These are phyloP conservation scores for Heliconius hewitsoni DNA, from an alignment of 1,140 invertebrate genomes.

Conservation along the genomic window DNA sequence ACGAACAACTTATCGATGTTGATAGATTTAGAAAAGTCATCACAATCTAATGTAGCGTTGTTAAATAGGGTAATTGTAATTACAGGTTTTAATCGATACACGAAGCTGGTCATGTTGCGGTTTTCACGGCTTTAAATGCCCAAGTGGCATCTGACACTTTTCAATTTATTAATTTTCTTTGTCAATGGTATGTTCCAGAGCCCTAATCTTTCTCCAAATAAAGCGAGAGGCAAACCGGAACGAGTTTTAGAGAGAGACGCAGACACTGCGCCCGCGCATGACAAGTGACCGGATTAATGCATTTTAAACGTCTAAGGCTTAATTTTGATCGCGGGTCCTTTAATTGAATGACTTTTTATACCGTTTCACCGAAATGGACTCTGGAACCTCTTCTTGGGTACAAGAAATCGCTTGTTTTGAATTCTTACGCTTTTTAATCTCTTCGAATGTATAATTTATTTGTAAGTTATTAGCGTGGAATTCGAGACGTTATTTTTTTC, in stretches of 20 bases:
- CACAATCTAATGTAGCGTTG: slow-evolving; percentile 31
- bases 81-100: slow-evolving; percentile 14
- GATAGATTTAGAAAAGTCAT: slow-evolving; percentile 40
- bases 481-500: background rate
- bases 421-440: slow-evolving; percentile 27
- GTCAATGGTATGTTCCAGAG: slow-evolving; percentile 54
- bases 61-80: slow-evolving; percentile 27
- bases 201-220: slow-evolving; percentile 68
- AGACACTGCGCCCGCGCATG: slow-evolving; percentile 60
- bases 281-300: slow-evolving; percentile 80
- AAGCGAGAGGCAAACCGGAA: slow-evolving; percentile 59
- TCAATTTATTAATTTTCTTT: slow-evolving; percentile 58
- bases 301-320: slow-evolving; percentile 80
- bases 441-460: slow-evolving; percentile 22
- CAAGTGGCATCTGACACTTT: slow-evolving; percentile 24
- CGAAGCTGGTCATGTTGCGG: background rate
- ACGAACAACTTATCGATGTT: slow-evolving; percentile 46
- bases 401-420: slow-evolving; percentile 38
- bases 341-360: slow-evolving; percentile 74
- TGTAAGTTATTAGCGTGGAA: slow-evolving; percentile 19
- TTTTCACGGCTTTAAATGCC: slow-evolving; percentile 20
- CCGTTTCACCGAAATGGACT: slow-evolving; percentile 47
- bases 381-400: slow-evolving; percentile 36
- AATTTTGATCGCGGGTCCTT: slow-evolving; percentile 74
- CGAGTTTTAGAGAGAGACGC: slow-evolving; percentile 71